These are phyloP conservation scores for Cydia splendana DNA, from an alignment of 1,140 invertebrate genomes.

Conservation along the genomic window DNA sequence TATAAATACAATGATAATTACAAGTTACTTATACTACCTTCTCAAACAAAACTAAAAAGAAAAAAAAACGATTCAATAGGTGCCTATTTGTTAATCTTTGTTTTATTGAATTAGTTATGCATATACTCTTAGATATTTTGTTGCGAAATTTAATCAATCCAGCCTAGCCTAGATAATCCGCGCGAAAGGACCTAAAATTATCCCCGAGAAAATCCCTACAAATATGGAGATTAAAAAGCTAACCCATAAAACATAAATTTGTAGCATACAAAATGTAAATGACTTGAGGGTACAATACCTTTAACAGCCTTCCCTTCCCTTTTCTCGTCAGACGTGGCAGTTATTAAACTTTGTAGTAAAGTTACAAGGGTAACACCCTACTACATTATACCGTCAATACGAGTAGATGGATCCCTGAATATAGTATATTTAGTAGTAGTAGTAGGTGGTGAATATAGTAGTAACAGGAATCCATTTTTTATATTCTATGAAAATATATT, in stretches of 20 bases:
- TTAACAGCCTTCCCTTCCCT: neutral
- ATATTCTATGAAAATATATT: neutral
- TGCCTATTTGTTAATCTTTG: too few relatives aligned
- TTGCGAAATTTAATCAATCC: too few relatives aligned
- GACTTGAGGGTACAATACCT: neutral
- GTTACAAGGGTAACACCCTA: neutral
- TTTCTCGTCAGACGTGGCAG: neutral
- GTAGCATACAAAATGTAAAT: neutral
- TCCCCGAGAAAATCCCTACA: too few relatives aligned
- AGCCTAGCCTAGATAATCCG: too few relatives aligned
- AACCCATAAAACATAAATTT: neutral
- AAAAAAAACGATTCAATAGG: too few relatives aligned
- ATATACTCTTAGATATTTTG: too few relatives aligned
- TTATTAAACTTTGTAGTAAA: neutral
- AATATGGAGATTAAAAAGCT: neutral
- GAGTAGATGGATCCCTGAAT: neutral
- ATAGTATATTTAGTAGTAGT: too few relatives aligned
- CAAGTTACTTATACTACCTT: too few relatives aligned
- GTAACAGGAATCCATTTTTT: neutral
- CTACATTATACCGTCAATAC: neutral
- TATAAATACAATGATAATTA: too few relatives aligned
- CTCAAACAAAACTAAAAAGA: too few relatives aligned
- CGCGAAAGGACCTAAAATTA: too few relatives aligned
- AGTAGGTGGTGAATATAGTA: neutral
- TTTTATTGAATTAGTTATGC: too few relatives aligned